These are phyloP conservation scores for Xyliphius kryptos DNA, from an alignment of 2,113 vertebrate species.

Conservation along the genomic window DNA sequence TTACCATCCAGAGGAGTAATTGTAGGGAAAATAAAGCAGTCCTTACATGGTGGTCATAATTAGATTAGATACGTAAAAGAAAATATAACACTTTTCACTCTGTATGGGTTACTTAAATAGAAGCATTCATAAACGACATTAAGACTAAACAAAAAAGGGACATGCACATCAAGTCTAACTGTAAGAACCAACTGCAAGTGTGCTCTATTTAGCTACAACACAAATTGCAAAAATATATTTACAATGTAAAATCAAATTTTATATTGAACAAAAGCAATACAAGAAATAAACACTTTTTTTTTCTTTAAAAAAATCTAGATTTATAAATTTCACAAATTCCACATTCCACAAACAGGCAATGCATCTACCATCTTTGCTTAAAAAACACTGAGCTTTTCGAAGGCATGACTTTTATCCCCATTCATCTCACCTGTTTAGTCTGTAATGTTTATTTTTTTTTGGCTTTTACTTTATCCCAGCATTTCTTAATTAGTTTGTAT, in stretches of 20 bases:
- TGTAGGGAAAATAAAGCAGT: conserved; percentile 27
- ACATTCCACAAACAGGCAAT: too few species aligned
- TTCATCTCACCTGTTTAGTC: too few species aligned
- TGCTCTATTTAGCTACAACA: background rate
- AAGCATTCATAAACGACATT: too few species aligned
- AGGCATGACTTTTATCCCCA: too few species aligned
- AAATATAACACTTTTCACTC: conserved; percentile 44
- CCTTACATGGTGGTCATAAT: conserved; percentile 12
- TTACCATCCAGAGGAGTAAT: conserved; percentile 18
- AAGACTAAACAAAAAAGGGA: too few species aligned
- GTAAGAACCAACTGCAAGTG: background rate
- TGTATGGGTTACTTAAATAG: background rate
- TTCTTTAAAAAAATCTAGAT: too few species aligned
- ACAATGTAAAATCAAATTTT: too few species aligned
- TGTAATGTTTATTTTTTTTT: too few species aligned
- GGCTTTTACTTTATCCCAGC: background rate
- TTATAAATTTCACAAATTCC: too few species aligned
- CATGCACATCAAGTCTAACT: background rate
- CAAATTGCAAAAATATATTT: background rate
- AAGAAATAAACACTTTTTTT: too few species aligned
- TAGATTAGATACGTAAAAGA: conserved; percentile 13
- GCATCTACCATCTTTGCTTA: too few species aligned
- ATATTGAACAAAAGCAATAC: background rate
- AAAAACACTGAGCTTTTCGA: too few species aligned
- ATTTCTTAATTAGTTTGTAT: background rate